Percentiles rank a stretch among this genome's conserved stretches.
Evolutionary conservation across 1,140 invertebrate genomes (phyloP).

Genomic region (Pissodes strobi): DNA sequence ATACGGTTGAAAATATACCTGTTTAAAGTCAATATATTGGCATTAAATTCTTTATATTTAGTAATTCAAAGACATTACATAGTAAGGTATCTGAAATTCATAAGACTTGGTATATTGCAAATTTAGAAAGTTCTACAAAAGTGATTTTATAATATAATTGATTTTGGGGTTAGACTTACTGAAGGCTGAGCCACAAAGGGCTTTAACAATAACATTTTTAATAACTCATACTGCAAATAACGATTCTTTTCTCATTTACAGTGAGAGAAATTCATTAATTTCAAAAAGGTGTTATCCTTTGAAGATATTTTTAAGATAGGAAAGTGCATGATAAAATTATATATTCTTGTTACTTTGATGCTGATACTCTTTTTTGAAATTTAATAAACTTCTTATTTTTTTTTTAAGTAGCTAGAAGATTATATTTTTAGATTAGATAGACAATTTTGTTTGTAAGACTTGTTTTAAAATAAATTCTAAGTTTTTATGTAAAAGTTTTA

Average conservation of each 20-base stretch:
- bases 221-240: constrained; percentile 1
- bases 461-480: constrained; percentile 16
- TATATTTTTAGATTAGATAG: constrained; percentile 3
- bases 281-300: not conserved
- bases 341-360: not conserved
- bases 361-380: not conserved
- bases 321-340: too few relatives aligned
- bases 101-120: too few relatives aligned
- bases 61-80: too few relatives aligned
- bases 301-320: too few relatives aligned
- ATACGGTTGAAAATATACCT: too few relatives aligned
- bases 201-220: not conserved
- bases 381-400: not conserved
- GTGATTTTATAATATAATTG: too few relatives aligned
- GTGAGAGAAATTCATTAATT: not conserved
- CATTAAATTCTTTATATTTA: too few relatives aligned
- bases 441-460: constrained; percentile 3
- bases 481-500: constrained; percentile 13
- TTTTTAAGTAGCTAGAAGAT: not conserved
- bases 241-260: not conserved
- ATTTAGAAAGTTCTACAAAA: too few relatives aligned
- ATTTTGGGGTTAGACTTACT: too few relatives aligned
- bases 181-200: too few relatives aligned
- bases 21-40: too few relatives aligned
- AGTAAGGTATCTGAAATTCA: too few relatives aligned